Evolutionary conservation across 1,140 invertebrate species (phyloP).

Genomic region (Drosophila varians): DNA sequence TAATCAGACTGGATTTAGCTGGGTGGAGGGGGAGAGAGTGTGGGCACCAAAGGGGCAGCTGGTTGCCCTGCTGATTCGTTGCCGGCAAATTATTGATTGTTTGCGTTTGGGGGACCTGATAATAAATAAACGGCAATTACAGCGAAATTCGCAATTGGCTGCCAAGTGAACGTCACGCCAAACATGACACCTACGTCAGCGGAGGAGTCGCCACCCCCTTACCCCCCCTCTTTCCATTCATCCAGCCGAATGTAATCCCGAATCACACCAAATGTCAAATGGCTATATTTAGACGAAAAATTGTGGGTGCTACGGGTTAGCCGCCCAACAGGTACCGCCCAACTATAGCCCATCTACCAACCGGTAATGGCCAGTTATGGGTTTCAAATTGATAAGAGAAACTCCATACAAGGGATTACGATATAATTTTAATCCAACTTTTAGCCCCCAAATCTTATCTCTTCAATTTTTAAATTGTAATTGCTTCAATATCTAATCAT

Average conservation of each 20-base stretch:
- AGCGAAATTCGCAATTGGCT: slow-evolving; percentile 60
- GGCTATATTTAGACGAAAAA: background rate
- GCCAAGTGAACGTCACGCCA: slow-evolving; percentile 55
- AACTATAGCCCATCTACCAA: no score
- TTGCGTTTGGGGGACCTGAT: slow-evolving; percentile 7
- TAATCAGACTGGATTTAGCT: slow-evolving; percentile 7
- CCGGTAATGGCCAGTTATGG: no score
- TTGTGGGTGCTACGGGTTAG: background rate
- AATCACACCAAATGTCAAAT: background rate
- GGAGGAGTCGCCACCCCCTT: background rate
- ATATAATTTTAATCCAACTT: no score
- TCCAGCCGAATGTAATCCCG: background rate
- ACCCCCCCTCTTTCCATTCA: background rate
- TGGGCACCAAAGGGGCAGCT: no score
- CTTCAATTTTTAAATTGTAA: no score
- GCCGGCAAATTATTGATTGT: background rate
- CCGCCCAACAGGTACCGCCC: no score
- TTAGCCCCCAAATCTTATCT: no score
- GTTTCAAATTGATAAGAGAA: no score
- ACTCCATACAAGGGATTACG: no score
- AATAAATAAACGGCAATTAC: slow-evolving; percentile 65
- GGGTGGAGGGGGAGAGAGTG: no score
- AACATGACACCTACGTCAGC: slow-evolving; percentile 63
- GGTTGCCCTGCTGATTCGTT: no score
- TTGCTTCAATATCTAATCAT: no score